These are phyloP conservation scores for Zelleria hepariella DNA, from an alignment of 2,888 invertebrate species.

Conservation along the genomic window DNA sequence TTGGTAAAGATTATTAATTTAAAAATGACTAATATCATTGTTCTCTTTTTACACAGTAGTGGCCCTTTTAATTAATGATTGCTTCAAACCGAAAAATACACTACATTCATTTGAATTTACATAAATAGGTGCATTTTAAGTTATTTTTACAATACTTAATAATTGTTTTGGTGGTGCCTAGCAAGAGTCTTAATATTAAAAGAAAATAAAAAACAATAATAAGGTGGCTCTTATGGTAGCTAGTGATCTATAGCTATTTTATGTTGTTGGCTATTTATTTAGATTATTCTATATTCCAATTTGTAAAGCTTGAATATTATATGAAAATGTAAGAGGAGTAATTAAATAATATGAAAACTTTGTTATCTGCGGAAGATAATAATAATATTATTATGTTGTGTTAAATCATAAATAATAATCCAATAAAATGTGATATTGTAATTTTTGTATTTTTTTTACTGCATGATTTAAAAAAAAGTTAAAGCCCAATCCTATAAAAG, in stretches of 20 bases:
- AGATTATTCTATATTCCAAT: slow-evolving; percentile 45
- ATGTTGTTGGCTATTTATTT: slow-evolving; percentile 63
- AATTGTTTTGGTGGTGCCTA: slow-evolving; percentile 14
- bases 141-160: neutral
- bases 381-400: slow-evolving; percentile 51
- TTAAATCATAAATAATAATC: slow-evolving; percentile 49
- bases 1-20: neutral
- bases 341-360: slow-evolving; percentile 33
- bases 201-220: neutral
- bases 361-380: slow-evolving; percentile 59
- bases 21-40: neutral
- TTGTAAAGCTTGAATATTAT: slow-evolving; percentile 49
- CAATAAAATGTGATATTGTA: slow-evolving; percentile 68
- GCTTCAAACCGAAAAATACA: neutral
- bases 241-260: slow-evolving; percentile 31
- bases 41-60: too few relatives aligned
- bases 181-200: slow-evolving; percentile 15
- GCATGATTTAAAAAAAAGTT: too few relatives aligned
- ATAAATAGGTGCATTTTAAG: neutral
- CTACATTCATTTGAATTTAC: neutral
- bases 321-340: slow-evolving; percentile 38
- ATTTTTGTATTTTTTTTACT: slow-evolving; percentile 22
- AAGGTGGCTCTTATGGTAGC: slow-evolving; percentile 7
- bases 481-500: too few relatives aligned
- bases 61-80: too few relatives aligned